These are phyloP conservation scores for Brachyalestes nurse DNA, from an alignment of 2,797 vertebrate species.

Conservation along the genomic window DNA sequence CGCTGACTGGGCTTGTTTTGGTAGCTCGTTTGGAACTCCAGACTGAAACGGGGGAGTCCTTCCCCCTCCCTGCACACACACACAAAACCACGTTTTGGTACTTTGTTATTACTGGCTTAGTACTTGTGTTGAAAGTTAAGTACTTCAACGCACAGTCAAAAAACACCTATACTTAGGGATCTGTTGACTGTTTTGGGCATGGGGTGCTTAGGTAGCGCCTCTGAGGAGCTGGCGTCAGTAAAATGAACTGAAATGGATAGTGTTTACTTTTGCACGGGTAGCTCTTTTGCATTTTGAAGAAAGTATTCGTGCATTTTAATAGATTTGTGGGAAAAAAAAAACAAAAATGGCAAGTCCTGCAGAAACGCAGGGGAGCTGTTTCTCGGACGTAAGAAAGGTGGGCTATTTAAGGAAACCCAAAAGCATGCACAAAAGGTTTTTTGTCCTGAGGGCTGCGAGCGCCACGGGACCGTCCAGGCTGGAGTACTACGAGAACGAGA, in stretches of 20 bases:
- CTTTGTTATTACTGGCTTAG: background rate
- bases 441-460: slow-evolving; percentile 85
- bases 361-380: slow-evolving; percentile 73
- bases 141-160: slow-evolving; percentile 15
- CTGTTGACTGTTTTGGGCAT: slow-evolving; percentile 48
- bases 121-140: too few species aligned
- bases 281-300: background rate
- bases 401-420: slow-evolving; percentile 92
- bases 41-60: slow-evolving; percentile 50
- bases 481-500: slow-evolving; percentile 92
- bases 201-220: slow-evolving; percentile 42
- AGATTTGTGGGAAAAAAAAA: too few species aligned
- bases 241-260: slow-evolving; percentile 20
- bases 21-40: slow-evolving; percentile 55
- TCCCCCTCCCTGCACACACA: background rate
- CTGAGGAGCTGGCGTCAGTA: slow-evolving; percentile 29
- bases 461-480: slow-evolving; percentile 85
- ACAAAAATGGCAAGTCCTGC: slow-evolving; percentile 83
- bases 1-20: slow-evolving; percentile 59
- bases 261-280: background rate
- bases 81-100: too few species aligned
- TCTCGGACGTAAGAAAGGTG: slow-evolving; percentile 89
- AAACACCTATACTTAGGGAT: slow-evolving; percentile 21
- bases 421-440: slow-evolving; percentile 92
- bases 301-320: background rate